phyloP scores from a whole-genome alignment of 2,113 vertebrate genomes.

The Chionomys nivalis region DNA sequence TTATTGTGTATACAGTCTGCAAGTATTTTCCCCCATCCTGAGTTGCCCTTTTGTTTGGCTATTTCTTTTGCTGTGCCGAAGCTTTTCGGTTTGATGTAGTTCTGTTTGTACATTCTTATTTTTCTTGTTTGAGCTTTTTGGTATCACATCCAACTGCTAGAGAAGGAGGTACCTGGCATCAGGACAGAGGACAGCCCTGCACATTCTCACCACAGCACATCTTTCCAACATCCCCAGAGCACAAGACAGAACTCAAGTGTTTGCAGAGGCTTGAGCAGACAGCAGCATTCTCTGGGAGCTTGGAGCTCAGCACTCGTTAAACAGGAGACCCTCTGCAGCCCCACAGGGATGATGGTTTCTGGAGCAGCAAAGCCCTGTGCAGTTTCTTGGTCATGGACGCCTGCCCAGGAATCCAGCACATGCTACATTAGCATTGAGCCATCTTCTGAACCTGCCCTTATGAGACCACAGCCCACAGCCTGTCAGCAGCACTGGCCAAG shows the following conservation, averaged over 20 bases:
- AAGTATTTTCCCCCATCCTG: background rate
- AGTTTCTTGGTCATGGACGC: conserved; percentile 30
- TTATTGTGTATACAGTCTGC: background rate
- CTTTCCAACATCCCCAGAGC: background rate
- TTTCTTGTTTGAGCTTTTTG: background rate
- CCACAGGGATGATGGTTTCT: background rate
- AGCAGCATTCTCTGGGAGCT: background rate
- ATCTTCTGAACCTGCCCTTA: conserved; percentile 74
- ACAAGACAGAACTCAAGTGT: background rate
- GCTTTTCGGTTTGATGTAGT: background rate
- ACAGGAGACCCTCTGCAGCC: background rate
- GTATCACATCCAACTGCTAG: background rate
- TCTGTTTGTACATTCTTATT: background rate
- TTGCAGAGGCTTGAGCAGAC: background rate
- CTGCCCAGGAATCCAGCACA: conserved; percentile 62
- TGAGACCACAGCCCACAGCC: conserved; percentile 73
- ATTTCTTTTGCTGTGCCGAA: background rate
- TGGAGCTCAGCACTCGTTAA: background rate
- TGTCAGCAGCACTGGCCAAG: conserved; percentile 68
- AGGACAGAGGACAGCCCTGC: background rate
- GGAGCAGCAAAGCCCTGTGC: background rate
- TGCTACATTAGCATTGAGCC: conserved; percentile 69
- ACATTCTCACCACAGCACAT: background rate
- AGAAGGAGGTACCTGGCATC: background rate
- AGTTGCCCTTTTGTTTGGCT: background rate